Evolutionary conservation across 2,888 invertebrate species (phyloP).

Genomic region (Carterocephalus palaemon): DNA sequence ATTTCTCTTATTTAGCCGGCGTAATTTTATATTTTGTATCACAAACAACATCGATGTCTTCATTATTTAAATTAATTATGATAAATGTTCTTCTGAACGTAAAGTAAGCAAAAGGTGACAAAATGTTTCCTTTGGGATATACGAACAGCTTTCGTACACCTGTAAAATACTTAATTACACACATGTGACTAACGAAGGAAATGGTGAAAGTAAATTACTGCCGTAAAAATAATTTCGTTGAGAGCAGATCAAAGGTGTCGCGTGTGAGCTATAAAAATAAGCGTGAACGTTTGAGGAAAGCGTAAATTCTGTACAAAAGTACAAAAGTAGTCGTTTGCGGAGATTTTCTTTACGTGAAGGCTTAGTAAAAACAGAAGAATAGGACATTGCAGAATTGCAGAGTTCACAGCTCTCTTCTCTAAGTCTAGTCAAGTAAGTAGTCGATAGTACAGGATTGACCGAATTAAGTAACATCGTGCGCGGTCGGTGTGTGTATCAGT

Average conservation of each 20-base stretch:
- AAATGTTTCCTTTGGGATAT: constrained; percentile 2
- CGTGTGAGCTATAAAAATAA: constrained; percentile 35
- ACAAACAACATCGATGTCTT: too few species aligned
- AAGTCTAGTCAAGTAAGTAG: too few species aligned
- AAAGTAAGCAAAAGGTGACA: constrained; percentile 1
- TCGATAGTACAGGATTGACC: too few species aligned
- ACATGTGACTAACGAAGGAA: not conserved
- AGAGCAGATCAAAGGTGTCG: constrained; percentile 18
- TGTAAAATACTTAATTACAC: constrained; percentile 17
- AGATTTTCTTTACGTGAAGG: constrained; percentile 34
- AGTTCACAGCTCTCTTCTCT: too few species aligned
- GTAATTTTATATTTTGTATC: too few species aligned
- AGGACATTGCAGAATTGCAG: not conserved
- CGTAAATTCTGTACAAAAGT: constrained; percentile 42
- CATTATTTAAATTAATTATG: not conserved
- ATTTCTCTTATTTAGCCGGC: too few species aligned
- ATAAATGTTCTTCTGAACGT: not conserved
- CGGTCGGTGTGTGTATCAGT: too few species aligned
- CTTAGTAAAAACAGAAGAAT: constrained; percentile 6
- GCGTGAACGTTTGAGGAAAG: constrained; percentile 48
- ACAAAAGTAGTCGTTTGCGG: constrained; percentile 35
- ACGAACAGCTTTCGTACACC: too few species aligned
- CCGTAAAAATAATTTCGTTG: constrained; percentile 18
- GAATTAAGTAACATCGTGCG: too few species aligned
- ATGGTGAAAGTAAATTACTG: constrained; percentile 11